phyloP scores from a whole-genome alignment of 2,113 vertebrate genomes.

The Perca flavescens region DNA sequence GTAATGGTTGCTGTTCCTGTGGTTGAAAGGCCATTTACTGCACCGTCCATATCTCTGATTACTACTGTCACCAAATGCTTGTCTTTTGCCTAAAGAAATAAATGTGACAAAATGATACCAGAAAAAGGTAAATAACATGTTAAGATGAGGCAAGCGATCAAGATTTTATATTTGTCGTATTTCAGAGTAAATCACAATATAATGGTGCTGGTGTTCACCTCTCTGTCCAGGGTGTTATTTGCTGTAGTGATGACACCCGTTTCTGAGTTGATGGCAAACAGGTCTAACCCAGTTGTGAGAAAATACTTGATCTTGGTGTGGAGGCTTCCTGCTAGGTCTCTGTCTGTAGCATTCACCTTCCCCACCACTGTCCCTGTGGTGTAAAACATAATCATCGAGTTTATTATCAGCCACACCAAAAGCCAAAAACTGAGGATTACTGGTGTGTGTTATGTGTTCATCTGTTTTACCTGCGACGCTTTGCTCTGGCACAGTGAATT shows the following conservation, averaged over 20 bases:
- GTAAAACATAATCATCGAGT: not conserved
- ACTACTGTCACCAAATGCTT: constrained; percentile 80
- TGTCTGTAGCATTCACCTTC: constrained; percentile 85
- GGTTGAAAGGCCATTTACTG: constrained; percentile 76
- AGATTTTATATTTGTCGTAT: not conserved
- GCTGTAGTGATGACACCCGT: constrained; percentile 84
- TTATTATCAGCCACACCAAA: not conserved
- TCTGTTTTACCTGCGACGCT: constrained; percentile 81
- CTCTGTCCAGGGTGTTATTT: constrained; percentile 86
- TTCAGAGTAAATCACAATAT: not conserved
- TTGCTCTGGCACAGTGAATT: constrained; percentile 86
- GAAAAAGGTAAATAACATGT: accelerated
- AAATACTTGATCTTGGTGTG: constrained; percentile 85
- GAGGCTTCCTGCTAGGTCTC: constrained; percentile 77
- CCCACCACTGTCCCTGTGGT: constrained; percentile 86
- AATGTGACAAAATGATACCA: not conserved
- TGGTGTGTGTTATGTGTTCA: not conserved
- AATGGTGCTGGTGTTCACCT: constrained; percentile 80
- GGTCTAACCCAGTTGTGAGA: constrained; percentile 66
- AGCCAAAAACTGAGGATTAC: not conserved
- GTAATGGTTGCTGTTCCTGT: constrained; percentile 86
- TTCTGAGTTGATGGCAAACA: constrained; percentile 82
- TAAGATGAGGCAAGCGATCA: not conserved
- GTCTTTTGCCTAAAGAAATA: constrained; percentile 78
- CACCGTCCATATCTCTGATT: constrained; percentile 88